These are phyloP conservation scores for Dallia pectoralis DNA, from an alignment of 2,797 vertebrate species.

Conservation along the genomic window DNA sequence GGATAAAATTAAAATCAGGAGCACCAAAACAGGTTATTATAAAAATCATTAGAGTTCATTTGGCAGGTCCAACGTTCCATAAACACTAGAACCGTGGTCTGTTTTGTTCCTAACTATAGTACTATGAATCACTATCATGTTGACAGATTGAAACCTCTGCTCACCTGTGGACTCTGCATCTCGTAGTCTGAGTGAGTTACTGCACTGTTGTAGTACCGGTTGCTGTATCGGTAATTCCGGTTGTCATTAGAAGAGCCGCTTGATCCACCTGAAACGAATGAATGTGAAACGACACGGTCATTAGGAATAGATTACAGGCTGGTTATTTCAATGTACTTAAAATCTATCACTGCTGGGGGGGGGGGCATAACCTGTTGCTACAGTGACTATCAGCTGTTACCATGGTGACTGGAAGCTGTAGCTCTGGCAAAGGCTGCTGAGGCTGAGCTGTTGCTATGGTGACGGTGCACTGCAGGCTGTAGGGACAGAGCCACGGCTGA, in stretches of 20 bases:
- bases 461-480: constrained; percentile 2
- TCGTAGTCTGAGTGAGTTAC: constrained; percentile 90
- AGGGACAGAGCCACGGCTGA: constrained; percentile 9
- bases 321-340: background rate
- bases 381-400: constrained; percentile 5
- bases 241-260: constrained; percentile 96
- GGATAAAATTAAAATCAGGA: too few species aligned
- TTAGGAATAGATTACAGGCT: background rate
- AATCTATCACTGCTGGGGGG: background rate
- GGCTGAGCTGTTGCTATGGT: constrained; percentile 21
- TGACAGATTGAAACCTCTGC: background rate
- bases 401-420: background rate
- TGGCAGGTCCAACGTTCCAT: too few species aligned
- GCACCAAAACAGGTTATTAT: too few species aligned
- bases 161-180: constrained; percentile 95
- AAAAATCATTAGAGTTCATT: too few species aligned
- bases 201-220: constrained; percentile 90
- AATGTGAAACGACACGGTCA: background rate
- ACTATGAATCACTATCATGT: too few species aligned
- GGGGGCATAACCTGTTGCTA: background rate
- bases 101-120: too few species aligned
- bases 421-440: constrained; percentile 4
- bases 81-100: too few species aligned
- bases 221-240: constrained; percentile 93
- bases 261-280: constrained; percentile 80